These are phyloP conservation scores for Drosophila nannoptera DNA, from an alignment of 1,140 invertebrate species.

Conservation along the genomic window DNA sequence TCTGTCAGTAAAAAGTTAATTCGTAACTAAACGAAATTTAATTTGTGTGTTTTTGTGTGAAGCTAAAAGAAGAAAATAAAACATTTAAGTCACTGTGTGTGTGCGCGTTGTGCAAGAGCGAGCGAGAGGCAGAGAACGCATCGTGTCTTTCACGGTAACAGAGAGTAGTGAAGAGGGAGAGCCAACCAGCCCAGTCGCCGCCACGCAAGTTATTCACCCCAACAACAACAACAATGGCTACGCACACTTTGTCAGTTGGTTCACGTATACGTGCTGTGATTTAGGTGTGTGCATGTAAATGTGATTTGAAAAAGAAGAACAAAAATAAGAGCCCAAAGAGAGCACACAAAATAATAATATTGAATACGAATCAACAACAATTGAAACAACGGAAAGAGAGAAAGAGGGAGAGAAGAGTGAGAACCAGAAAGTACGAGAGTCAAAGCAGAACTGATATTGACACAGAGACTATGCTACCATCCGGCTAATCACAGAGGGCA, in stretches of 20 bases:
- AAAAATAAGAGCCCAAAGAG: slow-evolving; percentile 42
- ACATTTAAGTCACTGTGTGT: slow-evolving; percentile 30
- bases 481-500: slow-evolving; percentile 68
- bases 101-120: slow-evolving; percentile 34
- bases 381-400: slow-evolving; percentile 29
- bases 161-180: slow-evolving; percentile 53
- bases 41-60: slow-evolving; percentile 50
- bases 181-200: slow-evolving; percentile 61
- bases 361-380: slow-evolving; percentile 71
- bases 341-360: slow-evolving; percentile 73
- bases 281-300: slow-evolving; percentile 40
- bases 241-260: slow-evolving; percentile 41
- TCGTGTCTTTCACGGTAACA: slow-evolving; percentile 35
- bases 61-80: slow-evolving; percentile 55
- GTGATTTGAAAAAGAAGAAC: slow-evolving; percentile 52
- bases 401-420: slow-evolving; percentile 6
- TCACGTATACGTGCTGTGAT: slow-evolving; percentile 63
- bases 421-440: not conserved
- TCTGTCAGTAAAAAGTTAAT: slow-evolving; percentile 41
- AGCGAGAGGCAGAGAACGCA: slow-evolving; percentile 30
- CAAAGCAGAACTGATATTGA: slow-evolving; percentile 18
- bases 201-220: slow-evolving; percentile 75
- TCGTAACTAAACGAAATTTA: slow-evolving; percentile 67
- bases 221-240: slow-evolving; percentile 54
- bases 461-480: slow-evolving; percentile 46